Evolutionary conservation across 1,140 invertebrate species (phyloP).

Genomic region (Metopolophium dirhodum): DNA sequence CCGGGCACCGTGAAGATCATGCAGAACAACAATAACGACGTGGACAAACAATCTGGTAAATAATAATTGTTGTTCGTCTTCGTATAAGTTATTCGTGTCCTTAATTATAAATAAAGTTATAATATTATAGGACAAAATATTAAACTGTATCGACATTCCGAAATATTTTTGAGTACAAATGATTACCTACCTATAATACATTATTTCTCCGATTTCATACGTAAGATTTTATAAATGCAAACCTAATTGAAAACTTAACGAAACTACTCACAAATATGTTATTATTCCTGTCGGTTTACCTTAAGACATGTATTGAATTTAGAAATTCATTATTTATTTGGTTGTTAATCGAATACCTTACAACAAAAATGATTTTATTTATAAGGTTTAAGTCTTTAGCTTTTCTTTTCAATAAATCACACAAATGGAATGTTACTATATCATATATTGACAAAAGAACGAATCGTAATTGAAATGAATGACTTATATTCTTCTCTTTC

Average conservation of each 20-base stretch:
- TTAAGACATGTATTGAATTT: background rate
- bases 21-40: constrained; percentile 66
- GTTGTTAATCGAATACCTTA: background rate
- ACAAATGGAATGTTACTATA: background rate
- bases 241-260: background rate
- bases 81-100: background rate
- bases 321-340: background rate
- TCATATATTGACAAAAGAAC: background rate
- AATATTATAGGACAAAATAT: too few species aligned
- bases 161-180: background rate
- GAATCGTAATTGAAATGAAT: background rate
- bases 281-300: background rate
- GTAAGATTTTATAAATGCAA: background rate
- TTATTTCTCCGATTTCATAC: too few species aligned
- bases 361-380: background rate
- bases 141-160: too few species aligned
- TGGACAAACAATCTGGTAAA: constrained; percentile 50
- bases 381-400: background rate
- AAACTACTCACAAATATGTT: background rate
- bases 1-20: constrained; percentile 79
- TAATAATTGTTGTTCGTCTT: background rate
- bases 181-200: background rate
- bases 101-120: too few species aligned
- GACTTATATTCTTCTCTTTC: background rate
- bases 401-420: background rate